Conservation (phyloP, 2,888 invertebrate genomes). For the Willowsia nigromaculata region DNA sequence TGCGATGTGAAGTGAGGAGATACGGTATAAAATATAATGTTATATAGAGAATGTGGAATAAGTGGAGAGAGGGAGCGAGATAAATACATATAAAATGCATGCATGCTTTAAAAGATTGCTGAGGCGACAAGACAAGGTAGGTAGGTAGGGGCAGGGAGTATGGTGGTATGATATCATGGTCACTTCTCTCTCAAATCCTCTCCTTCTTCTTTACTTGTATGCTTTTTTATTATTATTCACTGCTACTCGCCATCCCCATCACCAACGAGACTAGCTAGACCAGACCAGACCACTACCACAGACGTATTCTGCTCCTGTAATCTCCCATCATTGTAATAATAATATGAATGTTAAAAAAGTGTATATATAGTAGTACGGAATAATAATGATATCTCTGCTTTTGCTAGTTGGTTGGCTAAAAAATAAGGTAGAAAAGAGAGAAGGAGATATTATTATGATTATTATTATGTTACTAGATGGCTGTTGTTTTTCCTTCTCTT, state of each 20-base stretch:
- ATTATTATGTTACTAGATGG: neutral
- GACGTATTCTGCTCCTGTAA: neutral
- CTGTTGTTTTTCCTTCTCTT: neutral
- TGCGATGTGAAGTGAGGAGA: too few species aligned
- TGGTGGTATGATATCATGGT: neutral
- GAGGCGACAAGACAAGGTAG: conserved; percentile 29
- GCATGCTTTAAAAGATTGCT: neutral
- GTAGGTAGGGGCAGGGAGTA: neutral
- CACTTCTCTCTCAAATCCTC: neutral
- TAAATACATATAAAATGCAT: neutral
- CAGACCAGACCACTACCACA: neutral
- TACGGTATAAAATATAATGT: neutral
- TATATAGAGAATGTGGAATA: neutral
- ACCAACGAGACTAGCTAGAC: neutral
- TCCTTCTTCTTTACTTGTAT: too few species aligned
- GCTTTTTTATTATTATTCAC: neutral
- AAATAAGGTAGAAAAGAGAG: neutral
- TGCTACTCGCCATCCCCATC: neutral
- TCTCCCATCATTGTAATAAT: neutral
- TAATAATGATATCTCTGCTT: neutral
- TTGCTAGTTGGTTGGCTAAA: neutral
- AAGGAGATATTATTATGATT: neutral
- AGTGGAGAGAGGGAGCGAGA: neutral
- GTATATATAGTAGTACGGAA: neutral
- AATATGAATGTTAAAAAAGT: neutral